A percentile compares a stretch with the other conserved stretches of the same genome.
Evolutionary conservation across 2,888 invertebrate genomes (phyloP).

Genomic region (Drosophila algonquin): DNA sequence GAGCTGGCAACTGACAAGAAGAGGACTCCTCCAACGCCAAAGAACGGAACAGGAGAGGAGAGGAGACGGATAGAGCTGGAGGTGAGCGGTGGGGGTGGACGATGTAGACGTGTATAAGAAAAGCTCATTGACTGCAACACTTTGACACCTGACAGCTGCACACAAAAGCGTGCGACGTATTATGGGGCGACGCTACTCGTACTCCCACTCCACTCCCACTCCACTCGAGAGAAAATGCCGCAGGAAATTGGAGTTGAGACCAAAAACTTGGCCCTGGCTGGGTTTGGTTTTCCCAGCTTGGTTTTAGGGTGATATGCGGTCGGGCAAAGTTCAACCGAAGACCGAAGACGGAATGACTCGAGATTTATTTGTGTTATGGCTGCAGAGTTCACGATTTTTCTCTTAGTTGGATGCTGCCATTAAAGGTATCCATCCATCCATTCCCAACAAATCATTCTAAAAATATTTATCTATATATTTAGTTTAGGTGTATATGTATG

Average conservation of each 20-base stretch:
- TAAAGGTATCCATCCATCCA: background rate
- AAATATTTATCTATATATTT: background rate
- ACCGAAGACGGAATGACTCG: slow-evolving; percentile 15
- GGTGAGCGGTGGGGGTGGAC: background rate
- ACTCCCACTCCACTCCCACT: background rate
- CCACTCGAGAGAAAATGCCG: slow-evolving; percentile 17
- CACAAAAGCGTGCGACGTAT: slow-evolving; percentile 70
- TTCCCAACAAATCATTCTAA: background rate
- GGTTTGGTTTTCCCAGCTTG: slow-evolving; percentile 28
- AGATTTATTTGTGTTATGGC: slow-evolving; percentile 69
- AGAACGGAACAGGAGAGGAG: background rate
- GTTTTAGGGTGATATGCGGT: background rate
- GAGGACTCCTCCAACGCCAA: slow-evolving; percentile 7
- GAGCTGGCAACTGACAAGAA: slow-evolving; percentile 40
- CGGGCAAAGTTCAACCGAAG: background rate
- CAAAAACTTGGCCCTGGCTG: slow-evolving; percentile 41
- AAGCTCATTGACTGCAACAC: slow-evolving; percentile 73
- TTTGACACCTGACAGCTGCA: slow-evolving; percentile 76
- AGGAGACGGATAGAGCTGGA: background rate
- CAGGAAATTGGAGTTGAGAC: slow-evolving; percentile 19
- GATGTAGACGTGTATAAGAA: slow-evolving; percentile 25
- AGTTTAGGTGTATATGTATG: too few species aligned
- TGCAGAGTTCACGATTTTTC: slow-evolving; percentile 32
- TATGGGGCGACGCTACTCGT: slow-evolving; percentile 29
- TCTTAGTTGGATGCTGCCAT: too few species aligned